Percentiles rank a stretch among this genome's conserved stretches.
These are phyloP conservation scores for Phaenicophaeus curvirostris DNA, from an alignment of 2,797 vertebrate genomes.

Conservation along the genomic window DNA sequence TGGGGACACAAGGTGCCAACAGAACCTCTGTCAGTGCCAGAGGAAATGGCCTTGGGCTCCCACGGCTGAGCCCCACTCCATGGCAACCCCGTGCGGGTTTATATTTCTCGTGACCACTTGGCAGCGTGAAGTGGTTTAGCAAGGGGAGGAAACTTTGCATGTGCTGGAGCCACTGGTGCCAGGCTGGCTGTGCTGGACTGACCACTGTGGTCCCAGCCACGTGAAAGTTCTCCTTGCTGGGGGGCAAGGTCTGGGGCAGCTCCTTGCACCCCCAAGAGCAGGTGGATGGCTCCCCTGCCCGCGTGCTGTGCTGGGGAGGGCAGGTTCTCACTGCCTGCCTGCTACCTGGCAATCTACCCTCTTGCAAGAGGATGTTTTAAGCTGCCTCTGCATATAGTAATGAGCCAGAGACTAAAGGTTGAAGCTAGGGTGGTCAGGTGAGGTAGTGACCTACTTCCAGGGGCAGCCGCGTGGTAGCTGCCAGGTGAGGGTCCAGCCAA, in stretches of 20 bases:
- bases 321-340: neutral
- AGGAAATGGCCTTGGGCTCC: slow-evolving; percentile 11
- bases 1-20: neutral
- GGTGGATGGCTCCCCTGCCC: neutral
- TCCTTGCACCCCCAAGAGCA: neutral
- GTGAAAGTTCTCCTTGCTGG: neutral
- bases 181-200: neutral
- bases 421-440: slow-evolving; percentile 50
- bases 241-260: neutral
- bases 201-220: slow-evolving; percentile 24
- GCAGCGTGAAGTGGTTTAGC: slow-evolving; percentile 66
- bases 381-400: neutral
- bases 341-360: neutral
- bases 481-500: neutral
- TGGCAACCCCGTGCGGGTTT: slow-evolving; percentile 56
- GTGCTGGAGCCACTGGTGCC: slow-evolving; percentile 14
- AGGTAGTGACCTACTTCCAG: slow-evolving; percentile 56
- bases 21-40: neutral
- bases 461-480: neutral
- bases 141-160: slow-evolving; percentile 26
- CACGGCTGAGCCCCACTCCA: slow-evolving; percentile 46
- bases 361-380: neutral
- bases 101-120: slow-evolving; percentile 68
- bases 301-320: fast-evolving
- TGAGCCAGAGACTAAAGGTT: slow-evolving; percentile 42